These are phyloP conservation scores for Andrena cerasifolii DNA, from an alignment of 1,140 invertebrate species.

Conservation along the genomic window DNA sequence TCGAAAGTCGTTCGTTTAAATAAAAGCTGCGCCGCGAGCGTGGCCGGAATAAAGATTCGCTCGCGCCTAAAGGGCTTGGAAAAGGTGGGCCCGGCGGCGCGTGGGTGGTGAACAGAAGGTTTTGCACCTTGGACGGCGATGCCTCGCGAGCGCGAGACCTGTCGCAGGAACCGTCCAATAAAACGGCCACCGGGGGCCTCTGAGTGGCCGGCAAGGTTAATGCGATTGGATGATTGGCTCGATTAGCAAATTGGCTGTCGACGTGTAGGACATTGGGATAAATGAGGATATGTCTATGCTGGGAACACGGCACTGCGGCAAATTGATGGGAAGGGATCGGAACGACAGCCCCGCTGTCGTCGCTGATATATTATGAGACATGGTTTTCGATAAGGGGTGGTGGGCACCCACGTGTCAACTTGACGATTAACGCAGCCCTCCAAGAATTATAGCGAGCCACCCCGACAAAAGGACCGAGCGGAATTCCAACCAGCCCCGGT, in stretches of 20 bases:
- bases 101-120: not conserved
- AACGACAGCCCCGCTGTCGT: conserved; percentile 58
- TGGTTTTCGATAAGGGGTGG: conserved; percentile 52
- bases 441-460: not conserved
- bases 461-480: not conserved
- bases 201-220: conserved; percentile 80
- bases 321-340: conserved; percentile 75
- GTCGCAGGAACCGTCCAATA: conserved; percentile 78
- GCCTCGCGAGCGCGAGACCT: conserved; percentile 51
- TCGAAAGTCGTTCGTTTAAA: not conserved
- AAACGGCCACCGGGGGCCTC: conserved; percentile 61
- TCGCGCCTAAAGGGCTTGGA: not conserved
- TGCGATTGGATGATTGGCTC: conserved; percentile 81
- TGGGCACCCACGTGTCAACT: conserved; percentile 22
- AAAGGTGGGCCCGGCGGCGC: too few species aligned
- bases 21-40: not conserved
- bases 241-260: conserved; percentile 79
- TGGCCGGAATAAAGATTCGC: conserved; percentile 10
- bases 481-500: not conserved
- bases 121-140: not conserved
- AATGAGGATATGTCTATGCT: conserved; percentile 81
- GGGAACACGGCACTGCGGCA: conserved; percentile 73
- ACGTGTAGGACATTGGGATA: conserved; percentile 77
- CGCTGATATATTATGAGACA: conserved; percentile 61
- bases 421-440: conserved; percentile 23